phyloP scores from a whole-genome alignment of 2,888 invertebrate genomes.

The Diloba caeruleocephala region DNA sequence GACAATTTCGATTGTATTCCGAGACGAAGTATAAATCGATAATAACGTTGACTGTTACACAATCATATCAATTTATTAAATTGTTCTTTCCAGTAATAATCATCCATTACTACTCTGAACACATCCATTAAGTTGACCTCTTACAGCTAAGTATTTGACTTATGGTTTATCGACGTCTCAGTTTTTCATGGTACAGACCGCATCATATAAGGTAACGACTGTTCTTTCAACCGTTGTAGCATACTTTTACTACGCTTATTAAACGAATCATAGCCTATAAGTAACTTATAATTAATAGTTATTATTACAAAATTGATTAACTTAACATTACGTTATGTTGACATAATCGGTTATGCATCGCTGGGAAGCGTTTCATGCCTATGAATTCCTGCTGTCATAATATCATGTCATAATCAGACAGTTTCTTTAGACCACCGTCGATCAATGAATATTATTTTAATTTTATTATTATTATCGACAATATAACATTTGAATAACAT shows the following conservation, averaged over 20 bases:
- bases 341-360: slow-evolving; percentile 55
- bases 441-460: neutral
- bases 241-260: slow-evolving; percentile 17
- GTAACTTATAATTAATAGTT: slow-evolving; percentile 29
- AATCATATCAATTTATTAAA: too few relatives aligned
- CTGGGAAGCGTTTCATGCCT: slow-evolving; percentile 34
- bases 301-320: slow-evolving; percentile 46
- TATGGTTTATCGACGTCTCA: slow-evolving; percentile 3
- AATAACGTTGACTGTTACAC: too few relatives aligned
- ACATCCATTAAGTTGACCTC: too few relatives aligned
- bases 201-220: slow-evolving; percentile 14
- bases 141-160: slow-evolving; percentile 14
- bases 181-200: slow-evolving; percentile 24
- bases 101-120: too few relatives aligned
- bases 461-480: too few relatives aligned
- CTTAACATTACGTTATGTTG: slow-evolving; percentile 41
- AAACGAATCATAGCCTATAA: slow-evolving; percentile 26
- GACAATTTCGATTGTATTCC: too few relatives aligned
- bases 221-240: slow-evolving; percentile 12
- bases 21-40: too few relatives aligned
- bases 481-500: too few relatives aligned
- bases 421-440: slow-evolving; percentile 1
- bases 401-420: neutral
- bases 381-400: slow-evolving; percentile 28
- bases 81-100: too few relatives aligned